These are phyloP conservation scores for Toxostoma redivivum DNA, from an alignment of 2,113 vertebrate species.

Conservation along the genomic window DNA sequence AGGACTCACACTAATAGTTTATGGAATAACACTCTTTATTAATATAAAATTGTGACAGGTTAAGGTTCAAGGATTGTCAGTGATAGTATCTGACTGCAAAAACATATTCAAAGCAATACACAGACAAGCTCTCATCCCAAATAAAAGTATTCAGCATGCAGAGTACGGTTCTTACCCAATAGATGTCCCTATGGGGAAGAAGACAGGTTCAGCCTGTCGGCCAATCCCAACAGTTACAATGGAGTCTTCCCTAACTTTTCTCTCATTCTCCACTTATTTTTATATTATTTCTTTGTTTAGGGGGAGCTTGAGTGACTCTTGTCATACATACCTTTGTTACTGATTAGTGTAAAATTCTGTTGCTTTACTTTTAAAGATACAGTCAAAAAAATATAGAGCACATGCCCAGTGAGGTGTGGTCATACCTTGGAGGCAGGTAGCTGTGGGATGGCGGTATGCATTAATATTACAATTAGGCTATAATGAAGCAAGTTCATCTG, in stretches of 20 bases:
- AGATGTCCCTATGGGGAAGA: neutral
- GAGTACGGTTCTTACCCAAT: too few species aligned
- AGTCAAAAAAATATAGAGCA: neutral
- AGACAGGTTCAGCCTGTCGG: neutral
- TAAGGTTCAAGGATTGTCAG: neutral
- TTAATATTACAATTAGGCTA: neutral
- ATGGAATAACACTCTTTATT: neutral
- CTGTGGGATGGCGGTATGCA: neutral
- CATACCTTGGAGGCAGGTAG: neutral
- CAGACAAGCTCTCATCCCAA: neutral
- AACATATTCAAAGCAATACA: neutral
- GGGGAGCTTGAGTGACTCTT: neutral
- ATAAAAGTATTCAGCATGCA: neutral
- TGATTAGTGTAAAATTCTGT: neutral
- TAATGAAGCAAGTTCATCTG: neutral
- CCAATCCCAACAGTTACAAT: neutral
- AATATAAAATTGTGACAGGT: neutral
- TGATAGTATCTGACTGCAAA: neutral
- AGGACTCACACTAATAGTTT: neutral
- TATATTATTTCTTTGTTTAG: neutral
- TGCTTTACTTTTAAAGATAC: neutral
- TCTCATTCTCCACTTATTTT: neutral
- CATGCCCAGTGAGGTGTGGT: neutral
- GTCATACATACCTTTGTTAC: neutral
- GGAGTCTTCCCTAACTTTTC: neutral